phyloP scores from a whole-genome alignment of 2,888 invertebrate species.

The Hymenopus coronatus region DNA sequence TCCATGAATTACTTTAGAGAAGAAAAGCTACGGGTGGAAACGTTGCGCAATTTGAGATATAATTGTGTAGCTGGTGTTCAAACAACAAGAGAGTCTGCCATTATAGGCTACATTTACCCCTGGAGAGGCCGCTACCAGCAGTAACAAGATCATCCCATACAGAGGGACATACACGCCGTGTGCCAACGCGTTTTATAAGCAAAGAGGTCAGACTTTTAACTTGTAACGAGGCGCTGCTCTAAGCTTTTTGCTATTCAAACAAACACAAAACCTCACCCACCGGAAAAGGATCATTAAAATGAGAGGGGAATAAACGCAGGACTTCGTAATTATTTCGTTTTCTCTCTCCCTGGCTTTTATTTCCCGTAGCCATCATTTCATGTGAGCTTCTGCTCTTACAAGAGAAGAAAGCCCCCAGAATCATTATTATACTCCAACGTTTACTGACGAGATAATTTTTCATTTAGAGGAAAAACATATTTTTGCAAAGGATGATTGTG shows the following conservation, averaged over 20 bases:
- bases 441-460: neutral
- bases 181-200: neutral
- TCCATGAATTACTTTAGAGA: neutral
- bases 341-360: neutral
- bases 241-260: neutral
- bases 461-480: neutral
- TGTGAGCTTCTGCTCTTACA: neutral
- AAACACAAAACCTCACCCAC: neutral
- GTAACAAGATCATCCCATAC: neutral
- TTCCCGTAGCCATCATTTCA: neutral
- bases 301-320: neutral
- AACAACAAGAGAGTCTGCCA: neutral
- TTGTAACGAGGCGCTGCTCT: slow-evolving; percentile 4
- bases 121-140: neutral
- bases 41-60: neutral
- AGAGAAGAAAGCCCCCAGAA: neutral
- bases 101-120: neutral
- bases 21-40: neutral
- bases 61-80: neutral
- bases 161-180: neutral
- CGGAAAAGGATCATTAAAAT: slow-evolving; percentile 5
- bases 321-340: neutral
- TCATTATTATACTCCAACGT: neutral
- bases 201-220: slow-evolving; percentile 7
- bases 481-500: neutral